Conservation (phyloP, 92 coral and sea anemone genomes). For the Heteractis magnifica region DNA sequence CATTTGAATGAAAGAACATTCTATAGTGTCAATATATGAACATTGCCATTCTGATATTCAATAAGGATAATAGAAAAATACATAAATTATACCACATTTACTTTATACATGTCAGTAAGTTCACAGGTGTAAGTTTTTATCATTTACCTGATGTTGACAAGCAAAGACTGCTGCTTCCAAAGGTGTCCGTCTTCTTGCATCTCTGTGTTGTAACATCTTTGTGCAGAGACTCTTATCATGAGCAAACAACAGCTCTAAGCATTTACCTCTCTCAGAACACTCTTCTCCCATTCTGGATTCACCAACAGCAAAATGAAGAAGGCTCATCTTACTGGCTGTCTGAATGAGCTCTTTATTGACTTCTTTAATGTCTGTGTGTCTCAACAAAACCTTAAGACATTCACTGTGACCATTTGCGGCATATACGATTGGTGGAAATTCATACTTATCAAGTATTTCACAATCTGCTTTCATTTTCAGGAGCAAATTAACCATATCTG, state of each 20-base stretch:
- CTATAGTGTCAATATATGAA: no score
- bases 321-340: constrained; percentile 50
- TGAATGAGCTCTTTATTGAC: constrained; percentile 40
- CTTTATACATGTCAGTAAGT: no score
- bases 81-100: no score
- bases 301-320: constrained; percentile 81
- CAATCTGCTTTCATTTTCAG: constrained; percentile 64
- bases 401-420: constrained; percentile 83
- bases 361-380: constrained; percentile 47
- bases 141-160: constrained; percentile 78
- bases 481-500: constrained; percentile 63
- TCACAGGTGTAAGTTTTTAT: neutral
- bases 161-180: constrained; percentile 79
- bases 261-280: constrained; percentile 48
- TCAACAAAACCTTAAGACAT: constrained; percentile 58
- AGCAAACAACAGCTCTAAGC: constrained; percentile 68
- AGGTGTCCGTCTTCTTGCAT: constrained; percentile 62
- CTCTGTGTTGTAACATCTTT: constrained; percentile 54
- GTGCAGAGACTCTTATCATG: constrained; percentile 54
- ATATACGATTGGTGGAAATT: constrained; percentile 77
- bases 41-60: no score
- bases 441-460: constrained; percentile 63
- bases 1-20: no score
- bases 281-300: constrained; percentile 48
- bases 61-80: no score